Conservation (phyloP, 2,888 invertebrate genomes). For the Dicyrtomina minuta region DNA sequence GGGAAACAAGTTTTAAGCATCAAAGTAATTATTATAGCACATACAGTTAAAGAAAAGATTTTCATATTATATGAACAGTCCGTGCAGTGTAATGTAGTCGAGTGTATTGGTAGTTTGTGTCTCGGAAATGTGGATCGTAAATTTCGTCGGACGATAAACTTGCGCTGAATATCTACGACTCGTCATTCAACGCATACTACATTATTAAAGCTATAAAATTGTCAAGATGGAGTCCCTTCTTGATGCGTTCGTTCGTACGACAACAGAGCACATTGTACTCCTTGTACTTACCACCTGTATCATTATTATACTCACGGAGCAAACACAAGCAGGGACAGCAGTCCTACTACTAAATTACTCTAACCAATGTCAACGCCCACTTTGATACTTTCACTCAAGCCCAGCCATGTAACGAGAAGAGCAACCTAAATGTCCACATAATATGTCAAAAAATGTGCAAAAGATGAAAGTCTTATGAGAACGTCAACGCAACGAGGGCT, state of each 20-base stretch:
- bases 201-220: slow-evolving; percentile 44
- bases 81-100: too few relatives aligned
- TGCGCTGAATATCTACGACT: slow-evolving; percentile 42
- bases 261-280: slow-evolving; percentile 26
- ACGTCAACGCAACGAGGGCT: too few relatives aligned
- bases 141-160: slow-evolving; percentile 36
- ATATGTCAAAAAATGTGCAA: too few relatives aligned
- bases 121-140: slow-evolving; percentile 12
- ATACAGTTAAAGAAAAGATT: too few relatives aligned
- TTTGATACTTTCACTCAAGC: slow-evolving; percentile 21
- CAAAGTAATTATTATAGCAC: too few relatives aligned
- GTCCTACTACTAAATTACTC: slow-evolving; percentile 37
- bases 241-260: slow-evolving; percentile 31
- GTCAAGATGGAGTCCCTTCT: slow-evolving; percentile 25
- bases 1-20: too few relatives aligned
- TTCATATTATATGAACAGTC: too few relatives aligned
- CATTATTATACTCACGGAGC: slow-evolving; percentile 30
- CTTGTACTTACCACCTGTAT: slow-evolving; percentile 27
- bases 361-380: slow-evolving; percentile 42
- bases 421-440: too few relatives aligned
- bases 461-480: too few relatives aligned
- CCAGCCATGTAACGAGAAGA: too few relatives aligned
- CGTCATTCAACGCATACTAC: slow-evolving; percentile 41
- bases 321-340: slow-evolving; percentile 18
- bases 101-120: too few relatives aligned